Evolutionary conservation across 1,140 invertebrate genomes (phyloP), one percentile per base, ranked within the genome.

Genomic region (Neodiprion virginianus): DNA sequence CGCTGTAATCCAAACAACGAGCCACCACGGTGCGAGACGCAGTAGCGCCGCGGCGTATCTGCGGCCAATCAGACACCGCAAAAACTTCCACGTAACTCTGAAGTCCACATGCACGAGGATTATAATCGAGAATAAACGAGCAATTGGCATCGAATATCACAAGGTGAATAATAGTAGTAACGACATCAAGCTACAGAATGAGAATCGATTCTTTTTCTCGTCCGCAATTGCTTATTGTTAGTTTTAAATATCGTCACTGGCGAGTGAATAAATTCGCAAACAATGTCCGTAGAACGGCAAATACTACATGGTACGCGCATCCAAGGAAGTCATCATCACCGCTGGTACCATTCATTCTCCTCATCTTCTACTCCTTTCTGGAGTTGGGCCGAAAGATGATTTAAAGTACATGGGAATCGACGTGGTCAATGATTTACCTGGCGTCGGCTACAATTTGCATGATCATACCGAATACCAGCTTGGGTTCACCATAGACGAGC

Each of bases 361-460:
- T 0, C 92, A 94, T 83, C 81, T 95, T 8, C 86, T 95, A 1
- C 85, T 95, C 71, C 86, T 94, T 0, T 94, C 93, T 40, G 94
- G 94, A 9, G 89, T 95, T 8, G 93, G 94, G 5, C 92, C 93
- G 0, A 90, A 87, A 67, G 87, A 91, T n/a, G 91, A 94, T 71
- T 83, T 93, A 0, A 66, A 79, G 47, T 72, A 82, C 40, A 78
- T 88, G 0, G 85, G 89, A 50, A 86, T 92, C 49, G 72, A 80
- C 84, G 68, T 89, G 0, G 86, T 92, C 0, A 89, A 92, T 48
- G 90, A 95, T 75, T 86, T 95, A n/a, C 92, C 92, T 0, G 94
- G 94, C 0, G 95, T 96, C 3, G 94, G 95, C 0, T 89, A 92
- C 74, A 95, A 95, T 81, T 84, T 95, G 1, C 94, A 94, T 11